Conservation (phyloP, 2,797 vertebrate genomes). For the Hyperoplus immaculatus region DNA sequence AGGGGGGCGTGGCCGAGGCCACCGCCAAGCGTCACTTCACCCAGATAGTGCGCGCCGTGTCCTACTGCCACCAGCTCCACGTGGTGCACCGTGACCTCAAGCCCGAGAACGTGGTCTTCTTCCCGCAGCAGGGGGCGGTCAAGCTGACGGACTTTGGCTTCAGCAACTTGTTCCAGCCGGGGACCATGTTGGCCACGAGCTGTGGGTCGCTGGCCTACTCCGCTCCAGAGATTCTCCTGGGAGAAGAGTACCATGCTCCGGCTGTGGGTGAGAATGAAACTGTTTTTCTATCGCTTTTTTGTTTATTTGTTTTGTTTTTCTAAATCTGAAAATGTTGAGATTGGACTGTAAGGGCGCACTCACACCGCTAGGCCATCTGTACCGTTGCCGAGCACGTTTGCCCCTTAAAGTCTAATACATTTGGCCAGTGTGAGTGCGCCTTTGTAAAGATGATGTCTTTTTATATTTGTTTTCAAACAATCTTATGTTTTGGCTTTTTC, state of each 20-base stretch:
- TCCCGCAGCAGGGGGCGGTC: constrained; percentile 89
- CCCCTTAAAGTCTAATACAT: too few species aligned
- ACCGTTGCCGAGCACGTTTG: too few species aligned
- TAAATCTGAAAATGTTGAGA: neutral
- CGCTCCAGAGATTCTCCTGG: constrained; percentile 91
- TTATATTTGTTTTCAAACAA: too few species aligned
- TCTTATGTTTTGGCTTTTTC: too few species aligned
- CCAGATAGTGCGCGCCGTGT: constrained; percentile 90
- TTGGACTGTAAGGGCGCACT: neutral
- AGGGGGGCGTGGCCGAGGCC: constrained; percentile 86
- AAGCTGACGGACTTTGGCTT: constrained; percentile 94
- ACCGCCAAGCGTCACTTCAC: constrained; percentile 90
- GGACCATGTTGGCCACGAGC: constrained; percentile 91
- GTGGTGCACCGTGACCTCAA: constrained; percentile 93
- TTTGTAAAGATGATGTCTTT: too few species aligned
- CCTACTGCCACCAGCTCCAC: constrained; percentile 91
- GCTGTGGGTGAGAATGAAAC: constrained; percentile 87
- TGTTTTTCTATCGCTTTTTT: neutral
- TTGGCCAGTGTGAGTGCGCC: too few species aligned
- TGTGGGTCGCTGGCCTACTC: constrained; percentile 92
- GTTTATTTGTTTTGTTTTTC: neutral
- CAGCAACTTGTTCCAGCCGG: constrained; percentile 91
- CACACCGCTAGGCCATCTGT: too few species aligned
- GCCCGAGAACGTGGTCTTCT: constrained; percentile 94
- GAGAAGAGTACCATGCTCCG: constrained; percentile 91